Evolutionary conservation across 1,140 invertebrate species (phyloP).

Genomic region (Drosophila tristis): DNA sequence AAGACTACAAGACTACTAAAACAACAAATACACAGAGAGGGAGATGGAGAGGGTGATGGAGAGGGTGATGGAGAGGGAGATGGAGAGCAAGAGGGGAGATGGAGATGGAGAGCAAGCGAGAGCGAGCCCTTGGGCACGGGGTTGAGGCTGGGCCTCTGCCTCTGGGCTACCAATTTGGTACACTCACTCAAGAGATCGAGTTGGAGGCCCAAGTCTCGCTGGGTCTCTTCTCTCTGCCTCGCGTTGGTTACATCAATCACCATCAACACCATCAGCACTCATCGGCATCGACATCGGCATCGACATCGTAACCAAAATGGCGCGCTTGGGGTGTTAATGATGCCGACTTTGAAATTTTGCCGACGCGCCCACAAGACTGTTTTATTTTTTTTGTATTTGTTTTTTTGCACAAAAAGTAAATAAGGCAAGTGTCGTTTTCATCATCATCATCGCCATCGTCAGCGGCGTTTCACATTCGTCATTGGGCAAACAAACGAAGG

Average conservation of each 20-base stretch:
- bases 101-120: neutral
- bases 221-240: neutral
- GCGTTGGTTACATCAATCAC: slow-evolving; percentile 68
- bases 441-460: slow-evolving; percentile 36
- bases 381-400: neutral
- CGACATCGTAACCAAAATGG: slow-evolving; percentile 61
- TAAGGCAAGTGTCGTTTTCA: slow-evolving; percentile 72
- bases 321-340: slow-evolving; percentile 74
- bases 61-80: too few relatives aligned
- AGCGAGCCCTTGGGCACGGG: neutral
- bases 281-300: slow-evolving; percentile 47
- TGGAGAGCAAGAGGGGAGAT: neutral
- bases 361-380: slow-evolving; percentile 68
- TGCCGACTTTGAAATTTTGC: slow-evolving; percentile 80
- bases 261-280: slow-evolving; percentile 49
- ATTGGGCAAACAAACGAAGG: slow-evolving; percentile 75
- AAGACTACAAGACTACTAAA: slow-evolving; percentile 42
- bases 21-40: slow-evolving; percentile 50
- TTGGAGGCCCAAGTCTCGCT: neutral
- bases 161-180: slow-evolving; percentile 56
- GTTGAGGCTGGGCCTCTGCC: slow-evolving; percentile 12
- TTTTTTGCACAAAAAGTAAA: slow-evolving; percentile 54
- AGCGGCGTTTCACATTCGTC: slow-evolving; percentile 60
- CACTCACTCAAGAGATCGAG: slow-evolving; percentile 50
- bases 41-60: neutral